Base-by-base conservation (phyloP, 2,113 vertebrate species). In the Circaetus gallicus region DNA sequence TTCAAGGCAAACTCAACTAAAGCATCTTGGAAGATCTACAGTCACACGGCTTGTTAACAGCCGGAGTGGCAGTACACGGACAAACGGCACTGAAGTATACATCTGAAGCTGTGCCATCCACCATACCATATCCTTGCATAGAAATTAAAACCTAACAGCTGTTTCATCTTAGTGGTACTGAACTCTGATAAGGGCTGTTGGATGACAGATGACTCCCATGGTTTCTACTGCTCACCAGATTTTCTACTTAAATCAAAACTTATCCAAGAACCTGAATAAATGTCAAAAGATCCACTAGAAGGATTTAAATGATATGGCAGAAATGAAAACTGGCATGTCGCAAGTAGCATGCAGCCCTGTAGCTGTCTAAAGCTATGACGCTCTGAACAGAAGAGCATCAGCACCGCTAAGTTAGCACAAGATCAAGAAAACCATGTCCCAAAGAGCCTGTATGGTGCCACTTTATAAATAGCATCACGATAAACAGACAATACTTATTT, bases 21-120 rank as follows among this genome's bases (percentile, higher is more conserved):
- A 81, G 70, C 40, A 47, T 69, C 73, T 53, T 61, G 49, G 79
- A 90, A 93, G 62, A 43, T 15, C 29, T 19, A 13, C 20, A 42
- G 73, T 15, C 49, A 19, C 2, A 2, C 0, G 3, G 17, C 31
- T 79, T 17, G 22, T 26, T 28, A n/a, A 42, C 49, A 65, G 80
- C 31, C 19, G 0, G 47, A 31, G 40, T 0, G 10, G 56, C 45
- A 47, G 47, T 2, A 52, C 18, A 1, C 0, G 42, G 79, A 67
- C 52, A 82, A 70, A 40, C 2, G 1, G 40, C 80, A 36, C 36
- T 10, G 1, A 26, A 21, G 21, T 1, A 28, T 2, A 6, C 1
- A 2, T 49, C 22, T 59, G 42, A 43, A 62, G 34, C 50, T 10
- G 17, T 70, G 86, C 67, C 86, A 74, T 19, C 7, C 32, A 24